These are phyloP conservation scores for Zaprionus davidi DNA, from an alignment of 1,140 invertebrate genomes.

Conservation along the genomic window DNA sequence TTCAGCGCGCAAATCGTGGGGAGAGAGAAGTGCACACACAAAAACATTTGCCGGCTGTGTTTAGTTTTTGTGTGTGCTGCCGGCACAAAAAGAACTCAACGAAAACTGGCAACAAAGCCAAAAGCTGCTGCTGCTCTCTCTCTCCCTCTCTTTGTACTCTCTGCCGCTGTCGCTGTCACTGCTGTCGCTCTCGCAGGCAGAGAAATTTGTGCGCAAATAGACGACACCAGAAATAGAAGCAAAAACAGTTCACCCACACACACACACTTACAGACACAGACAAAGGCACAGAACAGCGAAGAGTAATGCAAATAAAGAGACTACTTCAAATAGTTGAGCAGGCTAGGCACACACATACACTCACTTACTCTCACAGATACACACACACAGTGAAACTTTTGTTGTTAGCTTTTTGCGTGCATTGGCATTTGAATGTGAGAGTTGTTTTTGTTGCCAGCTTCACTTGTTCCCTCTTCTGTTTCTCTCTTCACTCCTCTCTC, in stretches of 20 bases:
- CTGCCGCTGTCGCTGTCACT: not conserved
- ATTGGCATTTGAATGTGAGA: conserved; percentile 46
- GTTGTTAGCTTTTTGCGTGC: conserved; percentile 38
- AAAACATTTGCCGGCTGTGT: conserved; percentile 71
- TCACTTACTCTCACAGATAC: not conserved
- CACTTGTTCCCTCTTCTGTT: not conserved
- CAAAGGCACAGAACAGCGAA: conserved; percentile 23
- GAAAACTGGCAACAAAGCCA: conserved; percentile 55
- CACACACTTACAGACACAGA: conserved; percentile 28
- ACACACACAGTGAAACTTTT: conserved; percentile 31
- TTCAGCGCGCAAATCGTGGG: conserved; percentile 29
- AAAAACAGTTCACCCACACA: conserved; percentile 49
- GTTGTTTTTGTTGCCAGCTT: conserved; percentile 31
- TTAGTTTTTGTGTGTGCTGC: conserved; percentile 71
- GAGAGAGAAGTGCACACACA: conserved; percentile 18
- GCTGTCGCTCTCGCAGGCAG: conserved; percentile 33
- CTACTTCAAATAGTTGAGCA: conserved; percentile 49
- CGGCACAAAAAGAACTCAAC: conserved; percentile 67
- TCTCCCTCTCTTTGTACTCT: conserved; percentile 2
- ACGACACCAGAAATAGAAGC: conserved; percentile 55
- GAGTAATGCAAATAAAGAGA: conserved; percentile 62
- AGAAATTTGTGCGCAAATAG: conserved; percentile 56
- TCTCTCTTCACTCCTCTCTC: conserved; percentile 17
- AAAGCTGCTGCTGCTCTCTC: conserved; percentile 45
- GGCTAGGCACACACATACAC: conserved; percentile 3